Base-by-base conservation (phyloP, 2,888 invertebrate species). In the Trileptium ribeirensis region DNA sequence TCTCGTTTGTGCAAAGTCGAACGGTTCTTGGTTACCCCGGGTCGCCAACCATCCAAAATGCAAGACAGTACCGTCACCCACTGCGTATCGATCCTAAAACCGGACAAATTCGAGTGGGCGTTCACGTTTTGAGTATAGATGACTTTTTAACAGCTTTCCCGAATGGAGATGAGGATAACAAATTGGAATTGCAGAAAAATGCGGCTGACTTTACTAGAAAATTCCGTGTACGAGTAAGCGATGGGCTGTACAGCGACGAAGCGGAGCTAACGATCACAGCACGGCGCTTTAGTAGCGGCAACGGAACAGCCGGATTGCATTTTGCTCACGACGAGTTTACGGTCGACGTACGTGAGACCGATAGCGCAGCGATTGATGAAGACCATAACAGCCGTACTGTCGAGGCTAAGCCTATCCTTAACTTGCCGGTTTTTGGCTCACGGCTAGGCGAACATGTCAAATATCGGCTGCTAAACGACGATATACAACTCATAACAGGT, bases 361-460 rank as follows among this genome's bases (percentile, higher is more conserved):
- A n/a, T n/a, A n/a, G n/a, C n/a, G n/a, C n/a, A n/a, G n/a, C n/a
- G n/a, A n/a, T n/a, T n/a, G n/a, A n/a, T n/a, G n/a, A n/a, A n/a
- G n/a, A n/a, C n/a, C n/a, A n/a, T n/a, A n/a, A n/a, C n/a, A n/a
- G n/a, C n/a, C n/a, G n/a, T n/a, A n/a, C n/a, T 1, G 92, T 93
- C 85, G 91, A 85, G 74, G 84, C 89, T 29, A 92, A 92, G 0
- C 92, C 92, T 85, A 92, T 93, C 88, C 92, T 93, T 0, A 94
- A 94, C 0, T 92, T 97, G 80, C 91, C 92, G 37, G 97, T 97
- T 64, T 29, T 70, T 19, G 83, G 83, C 8, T 81, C 81, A 0
- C 40, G 74, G 78, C 81, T 83, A 0, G 84, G 83, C 8, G 84
- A 84, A 33, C 74, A 81, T 8, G 80, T 86, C 3, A 64, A n/a